Evolutionary conservation across 2,888 invertebrate species (phyloP), one percentile per base, ranked within the genome.

Genomic region (Lithosia quadra): DNA sequence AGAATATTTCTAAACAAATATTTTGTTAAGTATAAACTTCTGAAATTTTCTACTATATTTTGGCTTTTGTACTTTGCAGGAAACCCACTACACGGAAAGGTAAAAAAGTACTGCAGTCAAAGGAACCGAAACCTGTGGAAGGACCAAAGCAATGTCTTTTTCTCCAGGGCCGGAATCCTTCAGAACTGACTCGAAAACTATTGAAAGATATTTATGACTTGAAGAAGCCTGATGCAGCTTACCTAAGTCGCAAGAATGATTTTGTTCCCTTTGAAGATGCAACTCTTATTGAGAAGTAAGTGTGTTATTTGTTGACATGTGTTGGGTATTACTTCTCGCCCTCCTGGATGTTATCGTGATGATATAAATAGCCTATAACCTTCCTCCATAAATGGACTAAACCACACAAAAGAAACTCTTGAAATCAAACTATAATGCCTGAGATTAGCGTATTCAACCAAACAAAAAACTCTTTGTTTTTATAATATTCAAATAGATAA

Each of bases 181-280:
- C 97, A 71, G 97, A 97, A 60, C 95, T 95, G 57, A 96, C 97
- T 0, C 95, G 96, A 68, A 95, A 96, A 72, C 96, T 97, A 53
- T 94, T 99, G 86, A 98, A 98, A 91, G 99, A 99, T 92, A 90
- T 99, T 91, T 97, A 97, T 84, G 95, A 97, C 83, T 90, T 99
- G 36, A 99, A 98, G 88, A 99, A 98, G 85, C 98, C 98, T 10
- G 96, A 98, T 84, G 97, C 97, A 0, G 96, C 96, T 10, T 96
- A 97, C 79, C 91, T 98, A 55, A 96, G 95, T 28, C 96, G 97
- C 71, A 98, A 98, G 88, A 98, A 99, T 95, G 98, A 98, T 76
- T 96, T 99, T 73, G 96, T 98, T 22, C 98, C 99, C 0, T 99
- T 99, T 92, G 99, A 99, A 93, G 98, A 99, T 93, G 95, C 96